These are phyloP conservation scores for Drosophila jambulina DNA, from an alignment of 1,140 invertebrate species.

Conservation along the genomic window DNA sequence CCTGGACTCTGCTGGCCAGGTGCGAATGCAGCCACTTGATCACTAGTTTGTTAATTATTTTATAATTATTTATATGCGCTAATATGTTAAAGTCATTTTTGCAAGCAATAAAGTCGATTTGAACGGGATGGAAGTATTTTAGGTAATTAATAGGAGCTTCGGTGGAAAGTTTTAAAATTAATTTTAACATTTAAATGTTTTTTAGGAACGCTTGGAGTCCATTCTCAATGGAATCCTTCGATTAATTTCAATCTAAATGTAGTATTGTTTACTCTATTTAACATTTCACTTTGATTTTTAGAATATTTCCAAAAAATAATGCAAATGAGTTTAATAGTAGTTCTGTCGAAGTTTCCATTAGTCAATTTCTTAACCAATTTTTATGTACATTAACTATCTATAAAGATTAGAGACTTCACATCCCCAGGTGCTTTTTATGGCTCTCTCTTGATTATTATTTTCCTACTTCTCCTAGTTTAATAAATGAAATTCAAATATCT, in stretches of 20 bases:
- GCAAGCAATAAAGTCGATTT: conserved; percentile 35
- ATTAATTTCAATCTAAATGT: too few relatives aligned
- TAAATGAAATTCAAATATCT: not conserved
- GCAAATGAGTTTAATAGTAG: not conserved
- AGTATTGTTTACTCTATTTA: too few relatives aligned
- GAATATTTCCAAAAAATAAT: not conserved
- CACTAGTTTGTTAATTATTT: conserved; percentile 52
- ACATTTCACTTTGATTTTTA: not conserved
- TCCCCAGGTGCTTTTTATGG: too few relatives aligned
- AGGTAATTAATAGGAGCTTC: too few relatives aligned
- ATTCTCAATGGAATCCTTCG: too few relatives aligned
- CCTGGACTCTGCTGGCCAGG: conserved; percentile 45
- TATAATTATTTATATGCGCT: conserved; percentile 22
- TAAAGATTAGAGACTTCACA: not conserved
- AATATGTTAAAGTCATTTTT: conserved; percentile 33
- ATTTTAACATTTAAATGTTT: not conserved
- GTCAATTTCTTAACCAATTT: not conserved
- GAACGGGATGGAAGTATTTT: not conserved
- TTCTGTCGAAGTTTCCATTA: not conserved
- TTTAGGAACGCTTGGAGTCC: too few relatives aligned
- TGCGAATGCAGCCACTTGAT: conserved; percentile 57
- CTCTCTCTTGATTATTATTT: not conserved
- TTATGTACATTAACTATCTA: too few relatives aligned
- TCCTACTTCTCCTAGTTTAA: not conserved
- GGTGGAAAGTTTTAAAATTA: not conserved